These are phyloP conservation scores for Sinocyclocheilus anophthalmus DNA, from an alignment of 2,113 vertebrate genomes.

Conservation along the genomic window DNA sequence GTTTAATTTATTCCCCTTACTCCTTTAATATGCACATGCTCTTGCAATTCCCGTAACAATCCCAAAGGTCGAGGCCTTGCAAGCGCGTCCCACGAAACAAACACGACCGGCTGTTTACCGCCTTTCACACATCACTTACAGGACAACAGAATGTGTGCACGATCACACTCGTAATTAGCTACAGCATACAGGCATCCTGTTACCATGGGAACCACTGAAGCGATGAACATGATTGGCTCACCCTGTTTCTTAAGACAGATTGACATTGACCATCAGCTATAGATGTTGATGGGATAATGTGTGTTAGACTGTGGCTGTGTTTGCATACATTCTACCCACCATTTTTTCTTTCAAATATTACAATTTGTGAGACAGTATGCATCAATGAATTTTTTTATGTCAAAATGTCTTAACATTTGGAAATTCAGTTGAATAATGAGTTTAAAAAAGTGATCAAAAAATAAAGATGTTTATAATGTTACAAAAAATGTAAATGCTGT, in stretches of 20 bases:
- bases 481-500: no score
- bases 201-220: background rate
- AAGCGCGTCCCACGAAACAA: background rate
- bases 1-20: conserved; percentile 15
- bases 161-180: background rate
- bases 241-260: background rate
- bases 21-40: conserved; percentile 38
- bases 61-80: conserved; percentile 20
- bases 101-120: background rate
- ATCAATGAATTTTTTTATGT: background rate
- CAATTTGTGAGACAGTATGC: background rate
- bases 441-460: no score
- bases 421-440: no score
- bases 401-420: background rate
- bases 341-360: no score
- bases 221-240: background rate
- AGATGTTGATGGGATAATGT: background rate
- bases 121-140: conserved; percentile 21
- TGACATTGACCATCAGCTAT: background rate
- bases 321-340: background rate
- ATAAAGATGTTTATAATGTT: no score
- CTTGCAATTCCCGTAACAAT: background rate
- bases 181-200: background rate
- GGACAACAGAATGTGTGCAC: conserved; percentile 10
- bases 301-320: background rate